phyloP scores from a whole-genome alignment of 2,113 vertebrate genomes.

The Rhineura floridana region DNA sequence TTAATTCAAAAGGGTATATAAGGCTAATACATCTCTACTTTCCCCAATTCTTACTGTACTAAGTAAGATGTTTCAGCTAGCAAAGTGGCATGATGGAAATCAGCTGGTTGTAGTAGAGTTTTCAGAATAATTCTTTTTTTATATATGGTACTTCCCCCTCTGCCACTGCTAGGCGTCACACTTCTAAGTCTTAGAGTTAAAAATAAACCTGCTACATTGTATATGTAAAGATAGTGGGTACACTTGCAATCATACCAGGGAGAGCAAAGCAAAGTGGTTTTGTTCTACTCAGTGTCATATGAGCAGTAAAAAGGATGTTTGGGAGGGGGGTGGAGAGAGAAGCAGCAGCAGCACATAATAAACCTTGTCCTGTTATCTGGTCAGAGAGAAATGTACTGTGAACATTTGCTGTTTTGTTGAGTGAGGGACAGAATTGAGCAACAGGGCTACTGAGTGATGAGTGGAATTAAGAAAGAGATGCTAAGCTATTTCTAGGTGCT shows the following conservation, averaged over 20 bases:
- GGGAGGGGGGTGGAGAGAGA: too few relatives aligned
- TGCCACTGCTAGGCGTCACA: not conserved
- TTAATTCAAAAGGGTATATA: not conserved
- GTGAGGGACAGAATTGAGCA: not conserved
- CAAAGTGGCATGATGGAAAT: not conserved
- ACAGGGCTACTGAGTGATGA: not conserved
- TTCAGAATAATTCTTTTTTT: not conserved
- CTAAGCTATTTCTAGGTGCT: not conserved
- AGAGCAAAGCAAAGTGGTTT: not conserved
- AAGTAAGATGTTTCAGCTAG: not conserved
- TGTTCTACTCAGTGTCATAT: not conserved
- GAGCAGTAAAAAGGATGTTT: not conserved
- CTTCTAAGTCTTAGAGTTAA: not conserved
- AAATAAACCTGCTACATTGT: conserved; percentile 1
- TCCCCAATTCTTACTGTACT: not conserved
- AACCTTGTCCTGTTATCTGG: not conserved
- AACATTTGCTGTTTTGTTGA: not conserved
- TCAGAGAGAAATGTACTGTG: not conserved
- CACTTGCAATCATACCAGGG: not conserved
- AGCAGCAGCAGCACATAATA: not conserved
- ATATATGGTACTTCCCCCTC: not conserved
- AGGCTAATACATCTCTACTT: not conserved
- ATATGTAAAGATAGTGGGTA: not conserved
- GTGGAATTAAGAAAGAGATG: not conserved
- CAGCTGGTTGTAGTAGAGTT: not conserved